phyloP scores from a whole-genome alignment of 2,113 vertebrate genomes.

The Vulpes lagopus region DNA sequence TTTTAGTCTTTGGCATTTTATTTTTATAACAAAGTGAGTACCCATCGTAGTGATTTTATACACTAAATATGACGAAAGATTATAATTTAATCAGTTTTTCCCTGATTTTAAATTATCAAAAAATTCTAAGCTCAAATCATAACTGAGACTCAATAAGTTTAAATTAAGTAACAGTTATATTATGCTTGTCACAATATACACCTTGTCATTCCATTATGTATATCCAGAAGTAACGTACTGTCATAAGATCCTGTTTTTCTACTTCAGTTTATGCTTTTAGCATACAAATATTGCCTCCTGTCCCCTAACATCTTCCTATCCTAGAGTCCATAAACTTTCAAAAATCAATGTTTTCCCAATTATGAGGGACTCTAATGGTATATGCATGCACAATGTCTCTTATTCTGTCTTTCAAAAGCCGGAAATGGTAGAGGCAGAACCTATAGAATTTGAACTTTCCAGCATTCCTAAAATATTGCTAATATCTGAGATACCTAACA shows the following conservation, averaged over 20 bases:
- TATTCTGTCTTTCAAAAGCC: constrained; percentile 52
- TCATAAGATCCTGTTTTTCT: background rate
- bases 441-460: background rate
- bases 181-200: constrained; percentile 46
- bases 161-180: constrained; percentile 31
- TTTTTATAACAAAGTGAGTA: constrained; percentile 56
- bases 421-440: background rate
- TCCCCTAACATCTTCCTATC: background rate
- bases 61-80: constrained; percentile 25
- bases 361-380: background rate
- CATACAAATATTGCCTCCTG: background rate
- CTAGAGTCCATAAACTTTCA: constrained; percentile 4
- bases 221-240: background rate
- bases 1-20: constrained; percentile 29
- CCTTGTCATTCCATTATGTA: background rate
- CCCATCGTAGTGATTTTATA: background rate
- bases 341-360: background rate
- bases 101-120: constrained; percentile 47
- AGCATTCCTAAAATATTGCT: background rate
- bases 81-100: constrained; percentile 42
- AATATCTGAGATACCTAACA: constrained; percentile 13
- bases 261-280: constrained; percentile 10
- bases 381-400: background rate
- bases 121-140: constrained; percentile 42
- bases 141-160: constrained; percentile 34